A percentile compares a stretch with the other conserved stretches of the same genome.
Evolutionary conservation across 2,797 vertebrate species (phyloP).

Genomic region (Peromyscus attwateri): DNA sequence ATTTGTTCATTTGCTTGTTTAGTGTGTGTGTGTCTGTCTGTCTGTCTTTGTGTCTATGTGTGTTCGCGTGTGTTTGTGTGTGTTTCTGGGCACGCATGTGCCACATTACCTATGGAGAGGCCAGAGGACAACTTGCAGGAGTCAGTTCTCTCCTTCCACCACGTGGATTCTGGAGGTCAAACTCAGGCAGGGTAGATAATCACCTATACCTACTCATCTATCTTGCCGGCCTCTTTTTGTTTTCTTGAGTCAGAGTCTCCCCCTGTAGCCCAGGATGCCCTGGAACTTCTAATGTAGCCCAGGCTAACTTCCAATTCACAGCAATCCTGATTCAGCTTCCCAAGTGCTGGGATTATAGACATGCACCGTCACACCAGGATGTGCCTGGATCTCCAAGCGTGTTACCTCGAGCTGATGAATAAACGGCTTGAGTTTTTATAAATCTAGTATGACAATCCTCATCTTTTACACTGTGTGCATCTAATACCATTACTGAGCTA

Average conservation of each 20-base stretch:
- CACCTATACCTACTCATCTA: background rate
- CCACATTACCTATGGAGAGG: too few species aligned
- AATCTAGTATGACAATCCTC: background rate
- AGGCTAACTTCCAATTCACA: background rate
- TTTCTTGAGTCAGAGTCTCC: background rate
- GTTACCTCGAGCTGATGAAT: background rate
- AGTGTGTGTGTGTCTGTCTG: background rate
- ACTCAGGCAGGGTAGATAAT: background rate
- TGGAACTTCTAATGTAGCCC: background rate
- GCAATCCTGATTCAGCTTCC: background rate
- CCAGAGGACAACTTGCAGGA: background rate
- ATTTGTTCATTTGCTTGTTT: background rate
- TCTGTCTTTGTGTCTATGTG: background rate
- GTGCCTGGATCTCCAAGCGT: background rate
- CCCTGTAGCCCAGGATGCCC: background rate
- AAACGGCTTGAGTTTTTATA: background rate
- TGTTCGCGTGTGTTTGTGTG: background rate
- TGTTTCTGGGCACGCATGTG: background rate
- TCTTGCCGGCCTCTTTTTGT: background rate
- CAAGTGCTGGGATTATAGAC: background rate
- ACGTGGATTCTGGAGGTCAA: too few species aligned
- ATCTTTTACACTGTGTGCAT: background rate
- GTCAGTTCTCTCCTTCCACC: background rate
- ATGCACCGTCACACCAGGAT: background rate
- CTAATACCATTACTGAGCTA: background rate